phyloP scores from a whole-genome alignment of 2,113 vertebrate species.

The Panurus biarmicus region DNA sequence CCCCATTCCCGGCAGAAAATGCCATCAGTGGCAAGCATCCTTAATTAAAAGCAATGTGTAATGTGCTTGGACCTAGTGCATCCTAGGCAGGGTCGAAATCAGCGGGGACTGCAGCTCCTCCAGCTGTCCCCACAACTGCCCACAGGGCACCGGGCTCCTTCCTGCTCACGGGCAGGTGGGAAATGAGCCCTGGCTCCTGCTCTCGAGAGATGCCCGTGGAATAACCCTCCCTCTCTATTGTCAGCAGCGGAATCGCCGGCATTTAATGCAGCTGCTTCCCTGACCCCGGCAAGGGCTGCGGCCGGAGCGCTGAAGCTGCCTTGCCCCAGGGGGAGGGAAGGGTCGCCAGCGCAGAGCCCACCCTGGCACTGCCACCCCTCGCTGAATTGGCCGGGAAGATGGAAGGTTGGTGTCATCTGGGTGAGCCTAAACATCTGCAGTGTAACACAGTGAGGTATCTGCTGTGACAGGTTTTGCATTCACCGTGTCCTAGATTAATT shows the following conservation, averaged over 20 bases:
- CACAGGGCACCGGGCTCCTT: neutral
- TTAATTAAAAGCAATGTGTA: accelerated
- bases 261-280: neutral
- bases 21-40: neutral
- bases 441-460: neutral
- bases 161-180: accelerated
- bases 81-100: neutral
- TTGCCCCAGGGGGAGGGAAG: neutral
- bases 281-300: neutral
- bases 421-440: accelerated
- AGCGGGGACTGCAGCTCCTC: neutral
- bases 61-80: neutral
- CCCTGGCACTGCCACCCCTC: neutral
- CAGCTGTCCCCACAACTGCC: neutral
- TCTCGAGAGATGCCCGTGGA: accelerated
- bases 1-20: neutral
- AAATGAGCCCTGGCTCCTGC: neutral
- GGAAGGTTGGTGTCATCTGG: neutral
- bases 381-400: neutral
- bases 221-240: neutral
- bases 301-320: neutral
- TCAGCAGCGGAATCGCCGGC: neutral
- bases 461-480: neutral
- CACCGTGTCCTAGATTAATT: neutral
- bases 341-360: neutral